phyloP scores from a whole-genome alignment of 2,113 vertebrate species.

The Campylomormyrus tamandua region DNA sequence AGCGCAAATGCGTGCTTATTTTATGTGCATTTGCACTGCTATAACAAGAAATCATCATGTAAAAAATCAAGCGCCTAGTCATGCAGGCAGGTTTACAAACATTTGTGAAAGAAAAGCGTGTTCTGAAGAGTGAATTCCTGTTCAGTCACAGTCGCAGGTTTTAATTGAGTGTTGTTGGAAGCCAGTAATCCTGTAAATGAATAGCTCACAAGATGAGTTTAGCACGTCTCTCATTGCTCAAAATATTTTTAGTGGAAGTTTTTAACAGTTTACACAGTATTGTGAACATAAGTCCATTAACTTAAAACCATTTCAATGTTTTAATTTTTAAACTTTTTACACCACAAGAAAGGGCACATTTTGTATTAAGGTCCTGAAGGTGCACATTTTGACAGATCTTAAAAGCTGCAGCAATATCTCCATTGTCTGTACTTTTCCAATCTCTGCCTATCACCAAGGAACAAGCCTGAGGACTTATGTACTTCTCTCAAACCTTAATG shows the following conservation, averaged over 20 bases:
- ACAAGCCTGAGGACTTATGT: background rate
- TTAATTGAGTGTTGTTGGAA: background rate
- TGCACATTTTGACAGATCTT: background rate
- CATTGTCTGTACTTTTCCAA: background rate
- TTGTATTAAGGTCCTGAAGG: background rate
- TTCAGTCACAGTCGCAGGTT: background rate
- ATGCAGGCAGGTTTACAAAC: too few relatives aligned
- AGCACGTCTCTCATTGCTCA: background rate
- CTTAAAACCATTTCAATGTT: background rate
- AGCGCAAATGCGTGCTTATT: too few relatives aligned
- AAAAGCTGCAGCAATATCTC: background rate
- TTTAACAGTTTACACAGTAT: background rate
- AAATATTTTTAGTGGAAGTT: background rate
- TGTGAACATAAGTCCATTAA: background rate
- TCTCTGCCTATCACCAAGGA: background rate
- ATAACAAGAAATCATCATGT: too few relatives aligned
- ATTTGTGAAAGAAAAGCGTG: too few relatives aligned
- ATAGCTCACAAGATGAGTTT: background rate
- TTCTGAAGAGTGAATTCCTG: background rate
- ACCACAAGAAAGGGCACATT: background rate
- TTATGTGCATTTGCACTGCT: too few relatives aligned
- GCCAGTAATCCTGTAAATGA: background rate
- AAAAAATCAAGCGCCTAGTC: too few relatives aligned
- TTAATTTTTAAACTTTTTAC: background rate
- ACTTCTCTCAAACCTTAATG: background rate